phyloP scores from a whole-genome alignment of 1,140 invertebrate species.

The Drosophila prosaltans region DNA sequence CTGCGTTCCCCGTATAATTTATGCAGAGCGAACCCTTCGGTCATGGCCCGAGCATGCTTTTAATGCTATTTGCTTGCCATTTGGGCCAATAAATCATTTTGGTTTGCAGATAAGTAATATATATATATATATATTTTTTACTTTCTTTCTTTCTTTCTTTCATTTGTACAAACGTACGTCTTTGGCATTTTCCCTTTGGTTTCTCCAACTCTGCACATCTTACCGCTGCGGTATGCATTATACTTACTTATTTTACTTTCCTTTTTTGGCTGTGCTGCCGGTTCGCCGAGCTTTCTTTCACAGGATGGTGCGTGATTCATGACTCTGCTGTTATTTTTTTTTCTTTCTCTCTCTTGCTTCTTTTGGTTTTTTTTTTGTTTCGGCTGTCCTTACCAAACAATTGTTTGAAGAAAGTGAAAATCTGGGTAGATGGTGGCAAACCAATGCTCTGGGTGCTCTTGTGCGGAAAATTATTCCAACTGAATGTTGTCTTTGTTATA shows the following conservation, averaged over 20 bases:
- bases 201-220: slow-evolving; percentile 34
- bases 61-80: slow-evolving; percentile 80
- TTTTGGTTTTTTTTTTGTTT: slow-evolving; percentile 24
- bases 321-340: slow-evolving; percentile 45
- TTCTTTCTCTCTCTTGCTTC: neutral
- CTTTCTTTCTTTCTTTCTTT: slow-evolving; percentile 43
- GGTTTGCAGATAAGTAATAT: slow-evolving; percentile 72
- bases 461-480: slow-evolving; percentile 66
- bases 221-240: slow-evolving; percentile 14
- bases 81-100: slow-evolving; percentile 81
- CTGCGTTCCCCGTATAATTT: slow-evolving; percentile 54
- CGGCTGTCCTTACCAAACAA: slow-evolving; percentile 41
- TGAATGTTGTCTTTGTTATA: slow-evolving; percentile 20
- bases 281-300: slow-evolving; percentile 23
- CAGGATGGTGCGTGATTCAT: slow-evolving; percentile 61
- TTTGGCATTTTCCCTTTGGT: slow-evolving; percentile 52
- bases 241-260: slow-evolving; percentile 10
- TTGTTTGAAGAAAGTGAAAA: slow-evolving; percentile 40
- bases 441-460: slow-evolving; percentile 24
- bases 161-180: slow-evolving; percentile 47
- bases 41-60: slow-evolving; percentile 65
- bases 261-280: slow-evolving; percentile 21
- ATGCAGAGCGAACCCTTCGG: slow-evolving; percentile 69
- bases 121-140: too few species aligned
- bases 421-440: neutral